These are phyloP conservation scores for Cochlearius cochlearius DNA, from an alignment of 2,113 vertebrate genomes.

Conservation along the genomic window DNA sequence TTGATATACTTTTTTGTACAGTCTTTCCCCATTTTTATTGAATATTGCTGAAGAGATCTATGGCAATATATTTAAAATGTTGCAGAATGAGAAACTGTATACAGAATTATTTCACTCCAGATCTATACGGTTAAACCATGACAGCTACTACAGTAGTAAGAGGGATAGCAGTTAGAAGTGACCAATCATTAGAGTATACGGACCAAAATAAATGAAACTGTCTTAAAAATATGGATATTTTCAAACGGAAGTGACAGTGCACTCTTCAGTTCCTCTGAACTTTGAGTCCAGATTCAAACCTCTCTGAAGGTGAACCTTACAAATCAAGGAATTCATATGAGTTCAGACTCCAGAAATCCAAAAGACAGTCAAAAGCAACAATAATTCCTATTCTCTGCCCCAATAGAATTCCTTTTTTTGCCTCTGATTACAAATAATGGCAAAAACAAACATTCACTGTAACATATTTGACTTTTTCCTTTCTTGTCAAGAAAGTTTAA, in stretches of 20 bases:
- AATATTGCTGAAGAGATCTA: not conserved
- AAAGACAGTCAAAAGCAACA: not conserved
- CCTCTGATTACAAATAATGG: not conserved
- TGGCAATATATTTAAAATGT: not conserved
- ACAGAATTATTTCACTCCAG: not conserved
- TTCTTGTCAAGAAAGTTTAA: not conserved
- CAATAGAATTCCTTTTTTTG: not conserved
- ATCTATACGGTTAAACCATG: not conserved
- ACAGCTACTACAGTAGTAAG: not conserved
- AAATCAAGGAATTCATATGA: not conserved
- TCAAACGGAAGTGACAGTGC: not conserved
- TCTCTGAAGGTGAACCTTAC: not conserved
- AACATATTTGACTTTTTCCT: not conserved
- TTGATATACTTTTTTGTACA: not conserved
- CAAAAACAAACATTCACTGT: not conserved
- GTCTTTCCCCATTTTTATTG: not conserved
- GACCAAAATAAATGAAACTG: not conserved
- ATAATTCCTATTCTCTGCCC: not conserved
- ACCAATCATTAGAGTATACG: not conserved
- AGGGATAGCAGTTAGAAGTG: not conserved
- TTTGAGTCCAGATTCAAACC: not conserved
- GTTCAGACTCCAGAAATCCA: not conserved
- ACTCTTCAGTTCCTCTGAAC: not conserved
- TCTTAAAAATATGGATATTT: not conserved
- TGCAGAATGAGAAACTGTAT: not conserved